Conservation (phyloP, 2,113 vertebrate genomes). For the Emydocephalus ijimae region DNA sequence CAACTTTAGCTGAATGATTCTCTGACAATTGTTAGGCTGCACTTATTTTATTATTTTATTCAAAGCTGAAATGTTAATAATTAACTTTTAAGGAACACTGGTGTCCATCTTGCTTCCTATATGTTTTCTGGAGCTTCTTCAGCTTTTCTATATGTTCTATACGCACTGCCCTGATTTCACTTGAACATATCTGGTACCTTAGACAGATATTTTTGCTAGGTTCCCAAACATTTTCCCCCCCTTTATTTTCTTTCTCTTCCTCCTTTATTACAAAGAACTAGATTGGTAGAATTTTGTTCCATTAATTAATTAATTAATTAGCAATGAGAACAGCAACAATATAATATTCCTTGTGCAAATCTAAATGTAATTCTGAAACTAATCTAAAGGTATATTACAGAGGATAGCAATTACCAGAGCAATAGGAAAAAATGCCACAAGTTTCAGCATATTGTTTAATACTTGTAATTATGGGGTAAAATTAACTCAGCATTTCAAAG, state of each 20-base stretch:
- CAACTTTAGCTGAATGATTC: not conserved
- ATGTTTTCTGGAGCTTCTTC: not conserved
- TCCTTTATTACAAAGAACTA: constrained; percentile 20
- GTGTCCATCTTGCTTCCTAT: not conserved
- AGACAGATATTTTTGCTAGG: constrained; percentile 21
- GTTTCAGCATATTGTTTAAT: not conserved
- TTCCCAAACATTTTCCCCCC: not conserved
- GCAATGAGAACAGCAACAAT: not conserved
- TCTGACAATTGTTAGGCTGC: not conserved
- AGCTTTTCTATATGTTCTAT: not conserved
- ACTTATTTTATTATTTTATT: not conserved
- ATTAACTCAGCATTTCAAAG: constrained; percentile 13
- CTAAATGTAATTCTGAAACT: constrained; percentile 23
- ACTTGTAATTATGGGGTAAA: not conserved
- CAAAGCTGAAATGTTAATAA: not conserved
- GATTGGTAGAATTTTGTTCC: constrained; percentile 35
- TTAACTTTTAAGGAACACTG: not conserved
- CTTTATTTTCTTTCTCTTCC: not conserved
- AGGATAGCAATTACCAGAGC: constrained; percentile 19
- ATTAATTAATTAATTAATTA: not conserved
- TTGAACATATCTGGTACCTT: constrained; percentile 25
- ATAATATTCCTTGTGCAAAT: constrained; percentile 36
- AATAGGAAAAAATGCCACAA: not conserved
- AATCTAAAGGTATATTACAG: constrained; percentile 33
- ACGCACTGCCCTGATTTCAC: constrained; percentile 32